Percentiles rank a stretch among this genome's conserved stretches.
Evolutionary conservation across 1,140 invertebrate genomes (phyloP).

Genomic region (Melipona quadrifasciata): DNA sequence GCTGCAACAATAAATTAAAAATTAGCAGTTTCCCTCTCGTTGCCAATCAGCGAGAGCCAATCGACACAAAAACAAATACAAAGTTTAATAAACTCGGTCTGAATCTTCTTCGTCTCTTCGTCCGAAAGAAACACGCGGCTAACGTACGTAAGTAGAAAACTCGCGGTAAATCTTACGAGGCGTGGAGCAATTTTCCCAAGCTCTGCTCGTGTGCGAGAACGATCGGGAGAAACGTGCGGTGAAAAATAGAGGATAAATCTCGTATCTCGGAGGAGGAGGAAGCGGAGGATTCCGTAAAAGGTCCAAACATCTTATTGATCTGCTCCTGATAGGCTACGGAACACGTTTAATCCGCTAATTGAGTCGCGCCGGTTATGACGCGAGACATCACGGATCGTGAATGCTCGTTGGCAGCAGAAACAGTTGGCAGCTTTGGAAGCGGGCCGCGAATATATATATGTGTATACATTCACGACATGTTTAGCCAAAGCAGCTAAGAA

Average conservation of each 20-base stretch:
- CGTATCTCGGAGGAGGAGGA: too few species aligned
- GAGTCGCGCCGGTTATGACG: constrained; percentile 11
- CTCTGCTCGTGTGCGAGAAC: background rate
- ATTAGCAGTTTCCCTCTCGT: too few species aligned
- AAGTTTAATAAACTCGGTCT: too few species aligned
- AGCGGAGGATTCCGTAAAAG: too few species aligned
- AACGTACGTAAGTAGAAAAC: too few species aligned
- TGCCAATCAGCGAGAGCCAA: too few species aligned
- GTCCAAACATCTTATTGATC: too few species aligned
- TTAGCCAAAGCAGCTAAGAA: constrained; percentile 43
- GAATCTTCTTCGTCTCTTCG: background rate
- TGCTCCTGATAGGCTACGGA: too few species aligned
- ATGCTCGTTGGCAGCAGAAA: constrained; percentile 17
- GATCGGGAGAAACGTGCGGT: background rate
- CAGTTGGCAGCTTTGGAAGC: constrained; percentile 2
- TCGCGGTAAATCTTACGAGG: background rate
- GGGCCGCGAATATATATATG: background rate
- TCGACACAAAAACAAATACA: too few species aligned
- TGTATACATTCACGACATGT: constrained; percentile 30
- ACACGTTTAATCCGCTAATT: constrained; percentile 19
- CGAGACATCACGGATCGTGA: background rate
- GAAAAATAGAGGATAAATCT: background rate
- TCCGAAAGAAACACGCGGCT: background rate
- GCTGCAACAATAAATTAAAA: too few species aligned
- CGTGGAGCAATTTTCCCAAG: background rate